A percentile compares a stretch with the other conserved stretches of the same genome.
phyloP scores from a whole-genome alignment of 2,113 vertebrate species.

The Silurus glanis region DNA sequence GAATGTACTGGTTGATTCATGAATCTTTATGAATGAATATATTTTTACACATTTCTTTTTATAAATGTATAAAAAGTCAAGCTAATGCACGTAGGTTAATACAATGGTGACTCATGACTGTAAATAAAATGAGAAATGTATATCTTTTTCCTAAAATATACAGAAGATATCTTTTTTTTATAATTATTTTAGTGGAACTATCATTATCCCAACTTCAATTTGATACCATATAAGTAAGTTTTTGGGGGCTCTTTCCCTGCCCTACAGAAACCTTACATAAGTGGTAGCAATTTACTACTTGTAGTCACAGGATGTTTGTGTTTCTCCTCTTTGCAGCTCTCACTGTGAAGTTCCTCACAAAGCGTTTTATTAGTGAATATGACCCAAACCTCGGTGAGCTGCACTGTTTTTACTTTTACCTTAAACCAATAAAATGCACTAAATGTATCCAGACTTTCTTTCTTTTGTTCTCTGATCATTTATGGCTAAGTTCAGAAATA shows the following conservation, averaged over 20 bases:
- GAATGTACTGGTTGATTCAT: background rate
- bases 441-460: background rate
- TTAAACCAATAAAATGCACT: constrained; percentile 17
- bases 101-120: background rate
- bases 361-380: constrained; percentile 92
- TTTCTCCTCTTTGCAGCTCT: constrained; percentile 73
- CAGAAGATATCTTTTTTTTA: background rate
- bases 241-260: constrained; percentile 27
- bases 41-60: background rate
- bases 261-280: constrained; percentile 21
- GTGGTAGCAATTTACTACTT: constrained; percentile 19
- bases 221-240: background rate
- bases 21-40: background rate
- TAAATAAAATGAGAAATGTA: background rate
- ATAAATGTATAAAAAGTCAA: background rate
- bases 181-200: background rate
- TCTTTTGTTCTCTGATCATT: constrained; percentile 2
- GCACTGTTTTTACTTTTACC: background rate
- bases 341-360: constrained; percentile 91
- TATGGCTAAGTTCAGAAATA: background rate
- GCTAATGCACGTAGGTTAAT: background rate
- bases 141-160: background rate
- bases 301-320: constrained; percentile 54
- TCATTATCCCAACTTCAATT: background rate
- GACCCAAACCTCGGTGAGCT: constrained; percentile 86